A percentile compares a stretch with the other conserved stretches of the same genome.
Evolutionary conservation across 2,888 invertebrate genomes (phyloP).

Genomic region (Drosophila pegasa): DNA sequence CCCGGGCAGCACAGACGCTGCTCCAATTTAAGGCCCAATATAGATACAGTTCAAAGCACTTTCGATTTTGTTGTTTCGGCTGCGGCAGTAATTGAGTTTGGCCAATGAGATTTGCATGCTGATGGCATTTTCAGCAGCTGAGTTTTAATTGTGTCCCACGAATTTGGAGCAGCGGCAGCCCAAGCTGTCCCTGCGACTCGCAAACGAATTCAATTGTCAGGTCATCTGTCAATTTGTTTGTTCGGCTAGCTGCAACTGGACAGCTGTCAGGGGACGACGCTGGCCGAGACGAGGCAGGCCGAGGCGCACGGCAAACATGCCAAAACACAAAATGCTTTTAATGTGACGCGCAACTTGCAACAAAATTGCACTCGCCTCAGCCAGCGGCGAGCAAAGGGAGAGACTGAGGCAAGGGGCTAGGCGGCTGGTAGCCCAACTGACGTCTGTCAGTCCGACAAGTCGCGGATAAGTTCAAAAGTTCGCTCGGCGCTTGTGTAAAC

Average conservation of each 20-base stretch:
- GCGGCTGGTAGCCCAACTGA: conserved; percentile 48
- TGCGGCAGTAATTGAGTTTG: conserved; percentile 62
- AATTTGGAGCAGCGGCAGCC: conserved; percentile 16
- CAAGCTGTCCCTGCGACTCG: conserved; percentile 25
- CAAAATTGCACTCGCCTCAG: conserved; percentile 60
- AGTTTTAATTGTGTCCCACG: conserved; percentile 66
- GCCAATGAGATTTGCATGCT: conserved; percentile 67
- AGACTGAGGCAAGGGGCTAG: conserved; percentile 39
- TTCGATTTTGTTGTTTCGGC: conserved; percentile 35
- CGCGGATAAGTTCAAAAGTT: conserved; percentile 78
- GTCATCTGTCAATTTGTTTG: conserved; percentile 80
- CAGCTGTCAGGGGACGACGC: conserved; percentile 62
- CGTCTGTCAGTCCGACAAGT: conserved; percentile 26
- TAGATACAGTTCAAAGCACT: conserved; percentile 23
- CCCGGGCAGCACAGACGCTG: conserved; percentile 10
- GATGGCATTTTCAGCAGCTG: conserved; percentile 67
- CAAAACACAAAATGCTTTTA: conserved; percentile 73
- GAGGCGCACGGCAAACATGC: conserved; percentile 59
- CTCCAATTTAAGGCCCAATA: conserved; percentile 23
- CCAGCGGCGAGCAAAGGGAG: conserved; percentile 13
- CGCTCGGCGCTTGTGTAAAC: conserved; percentile 79
- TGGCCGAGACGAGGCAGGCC: conserved; percentile 25
- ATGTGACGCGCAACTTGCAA: conserved; percentile 76
- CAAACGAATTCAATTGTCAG: conserved; percentile 77
- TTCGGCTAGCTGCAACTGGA: conserved; percentile 67